phyloP scores from a whole-genome alignment of 2,888 invertebrate species.

The Sthenelais limicola region DNA sequence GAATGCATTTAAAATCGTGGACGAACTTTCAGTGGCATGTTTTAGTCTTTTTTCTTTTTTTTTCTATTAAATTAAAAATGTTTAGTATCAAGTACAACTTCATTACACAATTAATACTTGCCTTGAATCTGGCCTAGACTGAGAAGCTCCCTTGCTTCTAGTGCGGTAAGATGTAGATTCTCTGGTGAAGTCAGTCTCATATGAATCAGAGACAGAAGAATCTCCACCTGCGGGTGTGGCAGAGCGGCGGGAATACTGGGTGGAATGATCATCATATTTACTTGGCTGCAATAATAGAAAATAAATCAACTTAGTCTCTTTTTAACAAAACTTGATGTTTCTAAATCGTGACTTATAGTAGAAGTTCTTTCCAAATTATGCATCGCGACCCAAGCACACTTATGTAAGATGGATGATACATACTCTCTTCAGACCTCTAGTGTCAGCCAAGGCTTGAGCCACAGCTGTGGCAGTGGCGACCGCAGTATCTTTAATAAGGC shows the following conservation, averaged over 20 bases:
- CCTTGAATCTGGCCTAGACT: conserved; percentile 11
- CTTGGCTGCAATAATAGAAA: too few species aligned
- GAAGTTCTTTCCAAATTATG: too few species aligned
- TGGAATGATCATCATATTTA: conserved; percentile 1
- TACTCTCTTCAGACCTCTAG: conserved; percentile 1
- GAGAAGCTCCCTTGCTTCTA: not conserved
- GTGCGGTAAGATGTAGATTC: conserved; percentile 1
- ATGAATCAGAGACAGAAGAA: conserved; percentile 2
- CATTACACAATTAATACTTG: conserved; percentile 1
- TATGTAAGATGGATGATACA: too few species aligned
- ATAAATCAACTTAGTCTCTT: too few species aligned
- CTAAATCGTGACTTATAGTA: too few species aligned
- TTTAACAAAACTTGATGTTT: too few species aligned
- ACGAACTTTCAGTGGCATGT: too few species aligned
- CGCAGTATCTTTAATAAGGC: conserved; percentile 15
- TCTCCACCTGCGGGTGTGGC: not conserved
- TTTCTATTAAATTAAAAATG: too few species aligned
- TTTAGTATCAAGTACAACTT: too few species aligned
- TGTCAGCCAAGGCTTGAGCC: conserved; percentile 1
- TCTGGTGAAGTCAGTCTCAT: conserved; percentile 22
- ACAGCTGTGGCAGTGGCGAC: conserved; percentile 29
- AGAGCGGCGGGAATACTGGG: conserved; percentile 19
- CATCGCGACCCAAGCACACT: too few species aligned
- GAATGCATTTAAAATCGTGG: too few species aligned
- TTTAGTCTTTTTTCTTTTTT: too few species aligned